phyloP scores from a whole-genome alignment of 2,888 invertebrate genomes.

The Sussaba pulchella region DNA sequence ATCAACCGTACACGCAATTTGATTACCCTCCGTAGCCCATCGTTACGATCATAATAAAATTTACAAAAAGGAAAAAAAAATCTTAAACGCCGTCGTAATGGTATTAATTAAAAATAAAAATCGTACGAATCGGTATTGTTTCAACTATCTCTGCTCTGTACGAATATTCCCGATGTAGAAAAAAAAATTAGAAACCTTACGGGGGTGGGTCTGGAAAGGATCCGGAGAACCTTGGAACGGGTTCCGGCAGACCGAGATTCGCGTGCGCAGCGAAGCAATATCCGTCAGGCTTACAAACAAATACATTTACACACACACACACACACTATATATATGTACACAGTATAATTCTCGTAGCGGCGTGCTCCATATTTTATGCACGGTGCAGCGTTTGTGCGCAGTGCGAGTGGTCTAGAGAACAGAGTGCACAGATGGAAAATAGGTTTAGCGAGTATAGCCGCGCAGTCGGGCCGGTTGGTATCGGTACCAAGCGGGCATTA shows the following conservation, averaged over 20 bases:
- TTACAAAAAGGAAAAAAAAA: no score
- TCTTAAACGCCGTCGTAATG: background rate
- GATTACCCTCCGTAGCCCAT: background rate
- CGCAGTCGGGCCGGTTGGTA: conserved; percentile 25
- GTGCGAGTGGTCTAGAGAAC: conserved; percentile 36
- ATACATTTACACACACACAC: conserved; percentile 1
- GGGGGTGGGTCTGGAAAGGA: conserved; percentile 27
- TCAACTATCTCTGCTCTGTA: no score
- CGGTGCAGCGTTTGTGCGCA: conserved; percentile 44
- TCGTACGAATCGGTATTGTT: no score
- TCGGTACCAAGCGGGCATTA: conserved; percentile 65
- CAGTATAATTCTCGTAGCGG: conserved; percentile 15
- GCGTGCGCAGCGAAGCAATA: conserved; percentile 39
- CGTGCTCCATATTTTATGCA: conserved; percentile 73
- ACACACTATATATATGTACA: background rate
- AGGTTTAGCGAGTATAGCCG: conserved; percentile 46
- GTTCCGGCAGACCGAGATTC: conserved; percentile 18
- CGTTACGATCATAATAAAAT: no score
- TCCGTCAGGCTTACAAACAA: conserved; percentile 18
- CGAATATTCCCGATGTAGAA: no score
- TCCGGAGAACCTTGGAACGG: conserved; percentile 27
- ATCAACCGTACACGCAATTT: background rate
- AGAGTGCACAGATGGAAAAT: conserved; percentile 37
- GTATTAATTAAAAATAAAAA: no score
- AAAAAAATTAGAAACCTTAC: background rate